Base-by-base conservation (phyloP, 2,888 invertebrate species). In the Carcina quercana region DNA sequence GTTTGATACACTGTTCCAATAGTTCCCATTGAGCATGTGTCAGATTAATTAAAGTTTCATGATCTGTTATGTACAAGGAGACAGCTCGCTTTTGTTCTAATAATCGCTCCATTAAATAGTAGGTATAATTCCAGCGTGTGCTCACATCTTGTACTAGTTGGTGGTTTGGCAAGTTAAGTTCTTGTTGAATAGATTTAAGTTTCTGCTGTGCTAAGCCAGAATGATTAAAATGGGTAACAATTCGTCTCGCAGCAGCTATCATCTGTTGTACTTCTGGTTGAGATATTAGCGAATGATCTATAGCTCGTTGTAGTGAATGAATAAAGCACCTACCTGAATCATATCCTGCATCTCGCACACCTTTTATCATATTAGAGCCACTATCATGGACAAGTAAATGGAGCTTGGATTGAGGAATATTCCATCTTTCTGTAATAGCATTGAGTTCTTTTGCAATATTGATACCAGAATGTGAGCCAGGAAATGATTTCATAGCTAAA, bases 171-270 rank as follows among this genome's bases (percentile, higher is more conserved):
- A 56, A 49, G 8, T 41, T 44, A 11, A 59, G 25, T 26, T 59
- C 50, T 25, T 50, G 24, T 46, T 53, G 54, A 37, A 59, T 48
- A 3, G 30, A 13, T 5, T 11, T 21, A 2, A 48, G 31, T 45
- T 50, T 50, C 30, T 47, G 13, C 26, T 49, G 13, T 25, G 50
- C 51, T 30, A 38, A 33, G 4, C 41, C 41, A 6, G 48, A 52
- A 29, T 53, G 47, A 34, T 47, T 51, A 26, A 55, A 60, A 37
- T 60, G 58, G 2, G 50, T 52, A 13, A 57, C 57, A n/a, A 61
- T 28, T 3, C 53, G 45, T 37, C 59, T 53, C 0, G 28, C 43
- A 36, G 45, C 28, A 50, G 43, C 34, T 4, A 57, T 13, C 45
- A 48, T 47, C 4, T 43, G 30, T 37, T 21, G 0, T 43, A 56